These are phyloP conservation scores for Noctilio leporinus DNA, from an alignment of 2,113 vertebrate species.

Conservation along the genomic window DNA sequence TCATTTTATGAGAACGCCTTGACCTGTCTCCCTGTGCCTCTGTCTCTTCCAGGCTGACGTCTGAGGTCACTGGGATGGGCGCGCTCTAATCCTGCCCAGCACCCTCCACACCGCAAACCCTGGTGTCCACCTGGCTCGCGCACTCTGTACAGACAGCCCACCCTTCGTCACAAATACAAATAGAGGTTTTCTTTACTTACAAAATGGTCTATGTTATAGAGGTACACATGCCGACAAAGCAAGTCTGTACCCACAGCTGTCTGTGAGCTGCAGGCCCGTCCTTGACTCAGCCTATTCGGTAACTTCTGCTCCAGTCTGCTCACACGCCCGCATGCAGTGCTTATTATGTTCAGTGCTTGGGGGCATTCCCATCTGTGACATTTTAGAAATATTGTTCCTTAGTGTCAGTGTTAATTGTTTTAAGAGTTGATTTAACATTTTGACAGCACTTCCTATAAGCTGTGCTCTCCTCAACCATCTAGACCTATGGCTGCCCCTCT, in stretches of 20 bases:
- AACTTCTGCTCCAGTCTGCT: constrained; percentile 54
- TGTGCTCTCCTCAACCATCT: constrained; percentile 7
- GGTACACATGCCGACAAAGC: neutral
- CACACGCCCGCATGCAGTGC: constrained; percentile 54
- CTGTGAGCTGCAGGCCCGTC: neutral
- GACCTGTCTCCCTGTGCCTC: constrained; percentile 59
- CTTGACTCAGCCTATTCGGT: constrained; percentile 42
- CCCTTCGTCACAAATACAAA: constrained; percentile 67
- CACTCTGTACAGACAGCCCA: constrained; percentile 72
- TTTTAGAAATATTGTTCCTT: constrained; percentile 41
- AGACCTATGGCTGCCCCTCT: constrained; percentile 40
- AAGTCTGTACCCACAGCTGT: neutral
- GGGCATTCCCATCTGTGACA: neutral
- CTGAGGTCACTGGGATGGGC: constrained; percentile 98
- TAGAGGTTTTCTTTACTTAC: constrained; percentile 71
- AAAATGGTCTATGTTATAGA: neutral
- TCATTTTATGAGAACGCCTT: neutral
- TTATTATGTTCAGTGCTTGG: constrained; percentile 49
- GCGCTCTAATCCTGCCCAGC: constrained; percentile 87
- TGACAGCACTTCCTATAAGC: constrained; percentile 47
- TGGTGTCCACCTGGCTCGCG: constrained; percentile 78
- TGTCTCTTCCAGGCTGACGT: constrained; percentile 94
- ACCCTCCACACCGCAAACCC: constrained; percentile 80
- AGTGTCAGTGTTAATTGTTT: constrained; percentile 60
- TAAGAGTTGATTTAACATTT: constrained; percentile 36